Evolutionary conservation across 2,888 invertebrate species (phyloP).

Genomic region (Epinotia ramella): DNA sequence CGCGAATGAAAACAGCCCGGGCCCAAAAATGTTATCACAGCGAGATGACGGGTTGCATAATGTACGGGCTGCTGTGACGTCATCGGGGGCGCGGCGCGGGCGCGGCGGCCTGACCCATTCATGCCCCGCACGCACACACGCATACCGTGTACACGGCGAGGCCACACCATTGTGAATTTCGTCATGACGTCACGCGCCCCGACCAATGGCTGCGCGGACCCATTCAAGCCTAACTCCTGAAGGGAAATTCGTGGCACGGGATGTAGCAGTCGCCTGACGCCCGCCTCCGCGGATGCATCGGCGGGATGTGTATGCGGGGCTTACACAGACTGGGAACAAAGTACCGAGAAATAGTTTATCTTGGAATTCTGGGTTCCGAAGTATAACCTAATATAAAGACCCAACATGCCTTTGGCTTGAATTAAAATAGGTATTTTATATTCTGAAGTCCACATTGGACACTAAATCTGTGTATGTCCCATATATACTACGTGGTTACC

Average conservation of each 20-base stretch:
- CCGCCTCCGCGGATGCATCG: conserved; percentile 62
- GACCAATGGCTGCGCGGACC: conserved; percentile 87
- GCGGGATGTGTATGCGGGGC: conserved; percentile 46
- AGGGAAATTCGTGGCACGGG: conserved; percentile 83
- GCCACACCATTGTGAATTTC: conserved; percentile 86
- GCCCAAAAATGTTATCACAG: conserved; percentile 11
- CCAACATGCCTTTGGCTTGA: neutral
- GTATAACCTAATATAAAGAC: neutral
- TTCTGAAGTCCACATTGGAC: neutral
- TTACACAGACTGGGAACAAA: neutral
- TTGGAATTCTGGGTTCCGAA: neutral
- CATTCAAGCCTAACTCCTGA: conserved; percentile 88
- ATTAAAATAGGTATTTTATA: neutral
- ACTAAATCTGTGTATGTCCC: conserved; percentile 1
- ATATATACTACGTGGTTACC: conserved; percentile 4
- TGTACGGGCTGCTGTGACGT: conserved; percentile 73
- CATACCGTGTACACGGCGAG: conserved; percentile 57
- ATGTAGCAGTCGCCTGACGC: conserved; percentile 77
- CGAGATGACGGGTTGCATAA: conserved; percentile 71
- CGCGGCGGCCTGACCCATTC: conserved; percentile 75
- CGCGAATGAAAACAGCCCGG: conserved; percentile 6
- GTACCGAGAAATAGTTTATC: neutral
- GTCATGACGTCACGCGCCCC: conserved; percentile 89
- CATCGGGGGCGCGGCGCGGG: conserved; percentile 77
- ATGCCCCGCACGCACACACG: conserved; percentile 62